A percentile compares a stretch with the other conserved stretches of the same genome.
Conservation (phyloP, 2,113 vertebrate species). For the Aegotheles bennettii region DNA sequence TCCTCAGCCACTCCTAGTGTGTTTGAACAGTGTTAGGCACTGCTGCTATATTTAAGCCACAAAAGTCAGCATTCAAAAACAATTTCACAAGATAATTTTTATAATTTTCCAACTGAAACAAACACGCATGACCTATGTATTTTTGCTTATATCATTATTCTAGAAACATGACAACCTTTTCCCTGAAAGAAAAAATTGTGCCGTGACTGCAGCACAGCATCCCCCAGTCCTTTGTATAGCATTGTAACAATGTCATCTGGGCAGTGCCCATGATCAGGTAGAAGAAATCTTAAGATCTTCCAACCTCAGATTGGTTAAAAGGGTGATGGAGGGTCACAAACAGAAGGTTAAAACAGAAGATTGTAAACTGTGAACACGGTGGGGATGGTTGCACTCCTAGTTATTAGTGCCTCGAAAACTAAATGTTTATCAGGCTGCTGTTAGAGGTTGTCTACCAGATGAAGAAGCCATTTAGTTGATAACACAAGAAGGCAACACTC, state of each 20-base stretch:
- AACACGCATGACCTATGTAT: background rate
- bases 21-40: background rate
- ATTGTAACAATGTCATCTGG: background rate
- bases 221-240: background rate
- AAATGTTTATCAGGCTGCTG: background rate
- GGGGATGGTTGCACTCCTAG: background rate
- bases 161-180: background rate
- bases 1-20: background rate
- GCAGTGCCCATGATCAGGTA: background rate
- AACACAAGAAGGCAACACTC: background rate
- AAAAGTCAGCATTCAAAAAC: background rate
- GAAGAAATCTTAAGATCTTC: background rate
- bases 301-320: background rate
- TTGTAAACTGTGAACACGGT: accelerated
- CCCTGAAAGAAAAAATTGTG: background rate
- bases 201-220: accelerated
- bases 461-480: background rate
- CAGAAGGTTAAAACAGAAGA: background rate
- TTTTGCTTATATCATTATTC: background rate
- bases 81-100: background rate
- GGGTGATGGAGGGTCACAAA: background rate
- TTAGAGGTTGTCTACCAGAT: background rate
- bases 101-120: background rate
- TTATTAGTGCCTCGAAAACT: background rate
- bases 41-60: background rate